A percentile compares a stretch with the other conserved stretches of the same genome.
phyloP scores from a whole-genome alignment of 2,797 vertebrate species.

The Geotrypetes seraphini region DNA sequence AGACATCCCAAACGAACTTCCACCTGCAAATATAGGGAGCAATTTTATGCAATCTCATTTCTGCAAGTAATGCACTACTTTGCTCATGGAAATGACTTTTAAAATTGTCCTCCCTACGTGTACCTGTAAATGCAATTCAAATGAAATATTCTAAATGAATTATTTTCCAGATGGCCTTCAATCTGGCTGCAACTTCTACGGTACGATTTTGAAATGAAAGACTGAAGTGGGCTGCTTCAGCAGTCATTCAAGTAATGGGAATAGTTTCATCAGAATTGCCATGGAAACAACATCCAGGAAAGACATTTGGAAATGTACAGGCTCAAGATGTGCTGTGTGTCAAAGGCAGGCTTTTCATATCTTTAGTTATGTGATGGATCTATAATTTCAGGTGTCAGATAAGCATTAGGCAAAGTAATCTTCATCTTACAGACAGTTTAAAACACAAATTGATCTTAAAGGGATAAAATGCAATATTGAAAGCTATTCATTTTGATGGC shows the following conservation, averaged over 20 bases:
- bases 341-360: slow-evolving; percentile 5
- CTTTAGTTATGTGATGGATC: background rate
- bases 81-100: too few species aligned
- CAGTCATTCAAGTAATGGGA: slow-evolving; percentile 2
- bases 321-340: slow-evolving; percentile 8
- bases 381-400: background rate
- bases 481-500: slow-evolving; percentile 16
- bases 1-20: too few species aligned
- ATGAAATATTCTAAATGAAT: too few species aligned
- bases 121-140: too few species aligned
- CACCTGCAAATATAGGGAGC: too few species aligned
- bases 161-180: background rate
- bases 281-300: background rate
- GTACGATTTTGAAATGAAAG: background rate
- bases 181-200: background rate
- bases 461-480: slow-evolving; percentile 2
- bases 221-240: slow-evolving; percentile 8
- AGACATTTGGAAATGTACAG: slow-evolving; percentile 17
- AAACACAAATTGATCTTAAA: background rate
- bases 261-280: background rate
- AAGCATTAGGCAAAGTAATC: background rate
- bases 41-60: too few species aligned
- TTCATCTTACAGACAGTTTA: background rate
- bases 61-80: too few species aligned
- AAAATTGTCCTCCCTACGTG: too few species aligned